These are phyloP conservation scores for human (Homo sapiens) DNA, from an alignment of 2,113 vertebrate genomes.

Conservation along the genomic window GRCh38 chr13:27641501-27642000, in stretches of 20 bases:
- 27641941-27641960: not conserved
- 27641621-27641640: not conserved
- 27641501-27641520: not conserved
- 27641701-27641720: not conserved
- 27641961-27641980: not conserved
- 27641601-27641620: not conserved
- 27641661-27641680: not conserved
- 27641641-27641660: not conserved
- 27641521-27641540: not conserved
- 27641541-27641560: not conserved
- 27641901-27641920: not conserved
- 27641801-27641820: not conserved
- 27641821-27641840: not conserved
- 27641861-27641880: fast-evolving
- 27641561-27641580: not conserved
- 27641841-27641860: not conserved
- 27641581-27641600: not conserved
- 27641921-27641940: not conserved
- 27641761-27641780: not conserved
- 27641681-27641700: not conserved
- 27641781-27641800: not conserved
- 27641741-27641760: not conserved
- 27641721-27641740: not conserved
- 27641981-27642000: not conserved
- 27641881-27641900: not conserved